A percentile compares a stretch with the other conserved stretches of the same genome.
Evolutionary conservation across 1,140 invertebrate genomes (phyloP).

Genomic region (Triops longicaudatus): DNA sequence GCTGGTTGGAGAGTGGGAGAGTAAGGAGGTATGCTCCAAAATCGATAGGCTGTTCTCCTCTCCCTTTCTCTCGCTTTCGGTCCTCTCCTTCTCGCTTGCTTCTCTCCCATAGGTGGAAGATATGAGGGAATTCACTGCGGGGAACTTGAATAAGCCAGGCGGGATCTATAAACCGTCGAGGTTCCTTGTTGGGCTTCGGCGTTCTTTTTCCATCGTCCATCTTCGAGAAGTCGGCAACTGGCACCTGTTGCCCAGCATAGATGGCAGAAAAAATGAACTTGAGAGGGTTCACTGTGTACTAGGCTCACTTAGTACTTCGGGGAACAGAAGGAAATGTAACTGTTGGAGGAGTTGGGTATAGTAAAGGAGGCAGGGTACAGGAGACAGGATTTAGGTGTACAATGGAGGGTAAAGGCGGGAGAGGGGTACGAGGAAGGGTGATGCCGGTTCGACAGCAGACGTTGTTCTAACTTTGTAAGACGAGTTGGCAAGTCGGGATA

Average conservation of each 20-base stretch:
- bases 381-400: background rate
- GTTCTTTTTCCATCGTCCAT: too few species aligned
- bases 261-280: background rate
- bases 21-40: background rate
- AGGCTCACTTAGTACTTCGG: too few species aligned
- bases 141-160: background rate
- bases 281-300: too few species aligned
- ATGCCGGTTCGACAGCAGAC: background rate
- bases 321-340: background rate
- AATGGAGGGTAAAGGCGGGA: background rate
- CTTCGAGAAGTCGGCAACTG: background rate
- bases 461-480: background rate
- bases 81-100: background rate
- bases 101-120: background rate
- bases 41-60: background rate
- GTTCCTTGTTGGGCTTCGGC: background rate
- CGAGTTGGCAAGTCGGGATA: background rate
- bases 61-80: background rate
- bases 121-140: constrained; percentile 9
- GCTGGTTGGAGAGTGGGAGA: background rate
- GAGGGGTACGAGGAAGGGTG: background rate
- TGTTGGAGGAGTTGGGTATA: background rate
- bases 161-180: background rate
- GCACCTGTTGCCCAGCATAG: background rate
- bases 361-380: background rate